Percentiles rank a stretch among this genome's conserved stretches.
Conservation (phyloP, 2,888 invertebrate genomes). For the Clunio marinus region DNA sequence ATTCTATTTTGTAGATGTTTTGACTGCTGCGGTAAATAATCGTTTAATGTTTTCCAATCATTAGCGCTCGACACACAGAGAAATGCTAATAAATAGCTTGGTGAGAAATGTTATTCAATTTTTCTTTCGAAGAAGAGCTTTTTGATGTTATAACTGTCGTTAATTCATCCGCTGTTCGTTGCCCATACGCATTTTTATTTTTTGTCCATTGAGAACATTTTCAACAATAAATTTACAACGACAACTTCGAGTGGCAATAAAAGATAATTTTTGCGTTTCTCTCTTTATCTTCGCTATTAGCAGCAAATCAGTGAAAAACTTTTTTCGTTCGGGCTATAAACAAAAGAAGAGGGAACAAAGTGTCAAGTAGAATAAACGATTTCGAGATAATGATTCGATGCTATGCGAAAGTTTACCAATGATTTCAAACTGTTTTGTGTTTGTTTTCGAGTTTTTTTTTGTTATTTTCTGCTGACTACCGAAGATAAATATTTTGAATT, state of each 20-base stretch:
- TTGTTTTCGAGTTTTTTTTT: neutral
- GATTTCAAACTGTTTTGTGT: too few species aligned
- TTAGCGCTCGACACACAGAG: neutral
- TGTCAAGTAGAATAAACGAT: neutral
- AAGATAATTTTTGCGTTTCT: neutral
- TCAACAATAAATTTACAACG: too few species aligned
- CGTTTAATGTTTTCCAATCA: conserved; percentile 4
- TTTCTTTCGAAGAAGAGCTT: too few species aligned
- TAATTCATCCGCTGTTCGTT: too few species aligned
- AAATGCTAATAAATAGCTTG: neutral
- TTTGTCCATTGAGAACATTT: too few species aligned
- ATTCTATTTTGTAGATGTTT: neutral
- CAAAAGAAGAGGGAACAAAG: too few species aligned
- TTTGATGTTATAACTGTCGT: too few species aligned
- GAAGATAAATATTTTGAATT: too few species aligned
- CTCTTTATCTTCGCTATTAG: neutral
- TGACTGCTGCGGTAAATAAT: conserved; percentile 19
- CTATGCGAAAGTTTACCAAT: neutral
- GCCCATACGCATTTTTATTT: too few species aligned
- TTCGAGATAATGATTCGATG: neutral
- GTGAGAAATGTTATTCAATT: too few species aligned
- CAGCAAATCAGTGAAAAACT: neutral
- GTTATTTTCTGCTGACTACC: too few species aligned
- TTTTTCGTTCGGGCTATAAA: neutral
- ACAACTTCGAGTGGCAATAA: too few species aligned